Evolutionary conservation across 2,888 invertebrate species (phyloP).

Genomic region (Marasmarcha lunaedactyla): DNA sequence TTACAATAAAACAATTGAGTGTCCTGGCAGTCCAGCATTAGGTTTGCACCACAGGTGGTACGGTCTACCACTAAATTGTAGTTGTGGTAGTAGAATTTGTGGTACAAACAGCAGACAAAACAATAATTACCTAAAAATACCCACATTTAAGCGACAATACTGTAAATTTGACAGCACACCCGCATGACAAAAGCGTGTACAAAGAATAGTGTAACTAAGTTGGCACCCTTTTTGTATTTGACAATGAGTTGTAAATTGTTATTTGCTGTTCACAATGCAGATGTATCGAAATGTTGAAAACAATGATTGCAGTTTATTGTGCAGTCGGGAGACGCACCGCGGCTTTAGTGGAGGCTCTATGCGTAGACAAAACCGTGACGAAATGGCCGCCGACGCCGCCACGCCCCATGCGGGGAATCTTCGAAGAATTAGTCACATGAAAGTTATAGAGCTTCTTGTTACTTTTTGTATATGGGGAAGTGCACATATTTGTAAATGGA

Average conservation of each 20-base stretch:
- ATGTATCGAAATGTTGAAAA: neutral
- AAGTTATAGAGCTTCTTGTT: too few relatives aligned
- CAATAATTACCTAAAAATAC: neutral
- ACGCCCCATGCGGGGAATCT: too few relatives aligned
- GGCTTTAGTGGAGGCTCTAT: too few relatives aligned
- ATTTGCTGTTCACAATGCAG: neutral
- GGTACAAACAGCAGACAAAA: neutral
- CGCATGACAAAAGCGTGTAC: neutral
- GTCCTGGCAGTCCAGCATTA: neutral
- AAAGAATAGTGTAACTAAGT: neutral
- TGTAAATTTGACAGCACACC: neutral
- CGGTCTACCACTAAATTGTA: neutral
- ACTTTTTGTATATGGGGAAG: too few relatives aligned
- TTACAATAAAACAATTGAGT: too few relatives aligned
- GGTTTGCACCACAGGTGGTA: neutral
- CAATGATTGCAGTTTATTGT: neutral
- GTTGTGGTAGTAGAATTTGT: neutral
- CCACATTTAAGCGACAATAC: neutral
- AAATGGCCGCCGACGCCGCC: too few relatives aligned
- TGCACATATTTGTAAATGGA: too few relatives aligned
- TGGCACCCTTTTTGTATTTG: neutral
- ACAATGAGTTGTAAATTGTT: conserved; percentile 1
- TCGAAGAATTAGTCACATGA: too few relatives aligned
- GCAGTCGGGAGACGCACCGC: conserved; percentile 6
- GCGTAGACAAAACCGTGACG: too few relatives aligned